Evolutionary conservation across 2,113 vertebrate species (phyloP).

Genomic region (Brevimyrus niger): DNA sequence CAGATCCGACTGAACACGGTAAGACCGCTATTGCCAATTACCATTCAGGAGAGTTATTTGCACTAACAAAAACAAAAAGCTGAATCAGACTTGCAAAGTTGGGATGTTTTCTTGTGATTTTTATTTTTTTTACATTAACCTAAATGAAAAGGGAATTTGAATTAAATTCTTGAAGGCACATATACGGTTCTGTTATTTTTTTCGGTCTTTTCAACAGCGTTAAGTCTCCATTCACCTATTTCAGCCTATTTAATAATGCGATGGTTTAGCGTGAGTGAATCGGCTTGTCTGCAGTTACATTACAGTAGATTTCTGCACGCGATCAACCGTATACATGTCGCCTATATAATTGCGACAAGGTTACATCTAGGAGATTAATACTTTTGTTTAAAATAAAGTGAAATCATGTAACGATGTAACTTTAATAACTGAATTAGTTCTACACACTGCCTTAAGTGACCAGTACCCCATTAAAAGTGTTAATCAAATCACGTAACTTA

Average conservation of each 20-base stretch:
- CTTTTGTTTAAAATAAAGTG: too few species aligned
- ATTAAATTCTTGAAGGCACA: not conserved
- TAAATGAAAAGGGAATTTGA: not conserved
- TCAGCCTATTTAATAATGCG: not conserved
- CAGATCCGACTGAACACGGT: not conserved
- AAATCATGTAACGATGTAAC: too few species aligned
- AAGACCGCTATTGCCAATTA: not conserved
- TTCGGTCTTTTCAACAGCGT: not conserved
- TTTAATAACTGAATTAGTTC: not conserved
- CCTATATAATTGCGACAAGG: not conserved
- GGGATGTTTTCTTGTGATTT: not conserved
- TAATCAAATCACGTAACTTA: not conserved
- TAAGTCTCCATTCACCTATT: not conserved
- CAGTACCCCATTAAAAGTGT: not conserved
- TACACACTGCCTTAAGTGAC: constrained; percentile 28
- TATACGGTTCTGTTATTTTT: not conserved
- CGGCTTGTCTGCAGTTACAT: not conserved
- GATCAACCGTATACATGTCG: not conserved
- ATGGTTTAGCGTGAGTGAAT: not conserved
- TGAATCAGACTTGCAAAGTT: not conserved
- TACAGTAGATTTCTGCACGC: not conserved
- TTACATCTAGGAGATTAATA: not conserved
- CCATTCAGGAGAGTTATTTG: not conserved
- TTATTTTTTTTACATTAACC: not conserved
- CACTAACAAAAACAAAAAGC: too few species aligned